phyloP scores from a whole-genome alignment of 2,888 invertebrate genomes.

The Sepioteuthis lessoniana region DNA sequence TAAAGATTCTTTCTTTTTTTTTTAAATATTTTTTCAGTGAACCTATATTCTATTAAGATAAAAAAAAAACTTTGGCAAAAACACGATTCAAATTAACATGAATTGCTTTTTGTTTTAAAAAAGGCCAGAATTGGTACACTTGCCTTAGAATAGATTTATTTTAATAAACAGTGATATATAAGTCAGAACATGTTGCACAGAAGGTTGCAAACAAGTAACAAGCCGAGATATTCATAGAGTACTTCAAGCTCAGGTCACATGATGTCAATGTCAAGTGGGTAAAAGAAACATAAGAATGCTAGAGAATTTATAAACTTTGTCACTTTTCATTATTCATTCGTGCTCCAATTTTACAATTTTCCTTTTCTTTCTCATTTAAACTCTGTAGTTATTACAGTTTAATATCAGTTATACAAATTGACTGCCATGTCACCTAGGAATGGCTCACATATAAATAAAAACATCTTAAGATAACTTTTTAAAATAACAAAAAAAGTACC shows the following conservation, averaged over 20 bases:
- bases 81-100: background rate
- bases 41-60: background rate
- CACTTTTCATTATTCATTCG: background rate
- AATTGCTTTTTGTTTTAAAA: background rate
- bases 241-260: background rate
- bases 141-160: background rate
- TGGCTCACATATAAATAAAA: background rate
- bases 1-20: too few species aligned
- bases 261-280: slow-evolving; percentile 1
- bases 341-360: background rate
- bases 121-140: background rate
- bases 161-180: background rate
- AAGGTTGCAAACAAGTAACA: background rate
- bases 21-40: background rate
- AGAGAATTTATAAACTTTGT: background rate
- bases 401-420: background rate
- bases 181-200: background rate
- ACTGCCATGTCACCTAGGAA: background rate
- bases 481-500: background rate
- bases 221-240: background rate
- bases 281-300: background rate
- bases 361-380: background rate
- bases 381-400: background rate
- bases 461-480: background rate
- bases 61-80: background rate